A percentile compares a stretch with the other conserved stretches of the same genome.
Conservation (phyloP, 53 echinoderm and acorn worm genomes). For the Luidia sarsii region DNA sequence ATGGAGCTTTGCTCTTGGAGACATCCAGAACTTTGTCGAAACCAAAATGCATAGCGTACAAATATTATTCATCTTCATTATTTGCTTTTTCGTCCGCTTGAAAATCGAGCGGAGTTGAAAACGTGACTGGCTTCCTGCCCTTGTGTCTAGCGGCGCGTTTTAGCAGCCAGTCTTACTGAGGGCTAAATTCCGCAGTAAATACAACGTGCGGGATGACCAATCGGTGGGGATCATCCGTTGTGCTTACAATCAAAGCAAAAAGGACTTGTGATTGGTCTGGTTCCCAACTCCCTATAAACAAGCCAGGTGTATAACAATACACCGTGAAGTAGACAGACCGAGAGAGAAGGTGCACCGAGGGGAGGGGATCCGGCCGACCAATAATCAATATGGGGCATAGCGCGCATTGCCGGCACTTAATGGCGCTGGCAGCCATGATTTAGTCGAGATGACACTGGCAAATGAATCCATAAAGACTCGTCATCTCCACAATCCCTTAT, state of each 20-base stretch:
- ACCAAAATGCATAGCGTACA: no score
- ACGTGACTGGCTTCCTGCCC: no score
- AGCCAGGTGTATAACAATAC: no score
- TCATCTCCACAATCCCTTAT: neutral
- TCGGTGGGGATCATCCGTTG: constrained; percentile 12
- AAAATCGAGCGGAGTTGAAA: no score
- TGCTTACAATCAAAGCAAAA: constrained; percentile 44
- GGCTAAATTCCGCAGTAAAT: constrained; percentile 32
- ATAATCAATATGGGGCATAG: constrained; percentile 41
- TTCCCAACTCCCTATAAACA: neutral
- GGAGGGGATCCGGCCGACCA: neutral
- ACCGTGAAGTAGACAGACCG: constrained; percentile 1
- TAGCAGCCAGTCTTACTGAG: neutral
- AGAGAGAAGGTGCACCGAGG: constrained; percentile 23
- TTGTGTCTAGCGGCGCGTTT: constrained; percentile 30
- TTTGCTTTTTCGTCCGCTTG: no score
- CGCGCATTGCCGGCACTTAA: constrained; percentile 40
- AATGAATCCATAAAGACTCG: neutral
- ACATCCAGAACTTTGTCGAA: no score
- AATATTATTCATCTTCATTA: no score
- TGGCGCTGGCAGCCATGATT: constrained; percentile 39
- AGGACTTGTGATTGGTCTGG: constrained; percentile 40
- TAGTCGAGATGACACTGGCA: constrained; percentile 48
- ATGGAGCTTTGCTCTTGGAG: no score
- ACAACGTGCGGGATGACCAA: constrained; percentile 28